Evolutionary conservation across 2,888 invertebrate genomes (phyloP).

Genomic region (Cheilosia vernalis): DNA sequence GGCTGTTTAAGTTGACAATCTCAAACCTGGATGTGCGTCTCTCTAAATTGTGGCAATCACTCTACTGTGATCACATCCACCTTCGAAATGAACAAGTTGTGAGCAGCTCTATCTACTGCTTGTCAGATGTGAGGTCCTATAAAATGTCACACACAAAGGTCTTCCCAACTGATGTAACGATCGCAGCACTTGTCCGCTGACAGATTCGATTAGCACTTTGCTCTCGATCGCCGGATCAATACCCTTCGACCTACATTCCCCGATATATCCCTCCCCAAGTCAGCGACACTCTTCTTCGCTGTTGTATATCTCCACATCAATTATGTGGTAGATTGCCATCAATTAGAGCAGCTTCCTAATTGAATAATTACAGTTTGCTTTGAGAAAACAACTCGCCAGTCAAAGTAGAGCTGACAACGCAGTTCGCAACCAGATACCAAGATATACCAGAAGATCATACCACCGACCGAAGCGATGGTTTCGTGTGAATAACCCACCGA

Average conservation of each 20-base stretch:
- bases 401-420: conserved; percentile 24
- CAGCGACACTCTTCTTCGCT: not conserved
- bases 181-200: no score
- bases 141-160: no score
- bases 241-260: conserved; percentile 15
- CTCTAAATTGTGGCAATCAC: no score
- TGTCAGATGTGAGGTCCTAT: no score
- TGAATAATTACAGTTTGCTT: conserved; percentile 68
- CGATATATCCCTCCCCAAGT: not conserved
- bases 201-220: not conserved
- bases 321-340: conserved; percentile 60
- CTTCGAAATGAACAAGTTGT: no score
- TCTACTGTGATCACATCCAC: no score
- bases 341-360: conserved; percentile 71
- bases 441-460: not conserved
- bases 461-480: not conserved
- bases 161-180: no score
- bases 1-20: no score
- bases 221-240: conserved; percentile 2
- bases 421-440: not conserved
- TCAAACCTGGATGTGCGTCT: no score
- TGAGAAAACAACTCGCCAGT: conserved; percentile 12
- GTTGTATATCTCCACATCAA: conserved; percentile 42
- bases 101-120: no score
- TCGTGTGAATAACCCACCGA: conserved; percentile 59